Evolutionary conservation across 2,113 vertebrate species (phyloP).

Genomic region (Nyctereutes procyonoides): DNA sequence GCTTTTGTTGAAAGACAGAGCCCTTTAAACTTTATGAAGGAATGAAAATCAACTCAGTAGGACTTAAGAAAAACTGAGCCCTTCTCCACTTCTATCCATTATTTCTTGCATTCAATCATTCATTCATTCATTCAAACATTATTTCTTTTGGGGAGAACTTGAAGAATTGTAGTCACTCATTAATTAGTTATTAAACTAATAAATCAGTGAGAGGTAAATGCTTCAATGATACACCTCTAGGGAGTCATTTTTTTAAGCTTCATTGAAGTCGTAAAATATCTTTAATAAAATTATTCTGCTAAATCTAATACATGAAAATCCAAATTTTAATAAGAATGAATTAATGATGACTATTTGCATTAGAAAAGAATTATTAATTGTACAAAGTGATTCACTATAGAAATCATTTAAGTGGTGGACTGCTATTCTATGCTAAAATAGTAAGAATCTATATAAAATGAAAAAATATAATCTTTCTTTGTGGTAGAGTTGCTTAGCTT

Average conservation of each 20-base stretch:
- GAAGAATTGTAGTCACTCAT: not conserved
- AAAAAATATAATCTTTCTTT: not conserved
- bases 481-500: not conserved
- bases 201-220: not conserved
- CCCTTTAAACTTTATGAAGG: not conserved
- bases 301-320: not conserved
- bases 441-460: not conserved
- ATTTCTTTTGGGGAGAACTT: not conserved
- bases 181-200: not conserved
- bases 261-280: not conserved
- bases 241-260: not conserved
- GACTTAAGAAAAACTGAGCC: not conserved
- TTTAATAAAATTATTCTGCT: not conserved
- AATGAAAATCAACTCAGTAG: slow-evolving; percentile 7
- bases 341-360: not conserved
- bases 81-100: not conserved
- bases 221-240: not conserved
- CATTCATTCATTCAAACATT: not conserved
- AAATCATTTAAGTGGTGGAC: not conserved
- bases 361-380: not conserved
- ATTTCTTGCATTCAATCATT: not conserved
- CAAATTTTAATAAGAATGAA: slow-evolving; percentile 19
- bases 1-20: not conserved
- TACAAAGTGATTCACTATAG: not conserved
- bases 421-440: not conserved